Evolutionary conservation across 1,140 invertebrate genomes (phyloP).

Genomic region (Brachionus paranguensis): DNA sequence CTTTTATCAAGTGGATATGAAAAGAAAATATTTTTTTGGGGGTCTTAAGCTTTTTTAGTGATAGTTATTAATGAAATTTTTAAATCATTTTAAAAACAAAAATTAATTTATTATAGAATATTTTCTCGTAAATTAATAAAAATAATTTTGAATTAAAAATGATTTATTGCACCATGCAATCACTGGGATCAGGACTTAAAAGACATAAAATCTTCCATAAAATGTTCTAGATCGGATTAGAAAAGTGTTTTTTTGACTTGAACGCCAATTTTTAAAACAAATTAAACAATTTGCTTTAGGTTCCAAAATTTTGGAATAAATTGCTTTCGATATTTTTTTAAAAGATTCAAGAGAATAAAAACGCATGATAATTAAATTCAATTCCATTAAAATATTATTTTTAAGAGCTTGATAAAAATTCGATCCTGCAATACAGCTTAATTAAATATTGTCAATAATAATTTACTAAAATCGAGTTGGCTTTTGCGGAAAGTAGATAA

Average conservation of each 20-base stretch:
- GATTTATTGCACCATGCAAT: too few relatives aligned
- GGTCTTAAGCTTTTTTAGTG: too few relatives aligned
- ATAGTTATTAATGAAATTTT: too few relatives aligned
- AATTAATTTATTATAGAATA: too few relatives aligned
- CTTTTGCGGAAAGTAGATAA: neutral
- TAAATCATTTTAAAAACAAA: too few relatives aligned
- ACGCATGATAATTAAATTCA: neutral
- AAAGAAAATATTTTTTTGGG: too few relatives aligned
- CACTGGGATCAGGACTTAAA: neutral
- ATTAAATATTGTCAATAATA: slow-evolving; percentile 21
- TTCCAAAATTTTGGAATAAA: neutral
- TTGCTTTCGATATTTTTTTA: neutral
- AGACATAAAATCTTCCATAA: neutral
- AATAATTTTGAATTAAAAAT: too few relatives aligned
- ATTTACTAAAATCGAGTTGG: neutral
- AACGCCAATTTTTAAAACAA: neutral
- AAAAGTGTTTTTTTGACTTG: neutral
- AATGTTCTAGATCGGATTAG: neutral
- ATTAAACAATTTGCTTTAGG: neutral
- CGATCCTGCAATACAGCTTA: neutral
- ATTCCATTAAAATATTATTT: slow-evolving; percentile 10
- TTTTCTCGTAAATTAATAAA: too few relatives aligned
- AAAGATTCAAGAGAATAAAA: neutral
- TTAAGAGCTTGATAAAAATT: neutral
- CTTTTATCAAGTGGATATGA: too few relatives aligned